These are phyloP conservation scores for Oryzias woworae DNA, from an alignment of 2,113 vertebrate genomes.

Conservation along the genomic window DNA sequence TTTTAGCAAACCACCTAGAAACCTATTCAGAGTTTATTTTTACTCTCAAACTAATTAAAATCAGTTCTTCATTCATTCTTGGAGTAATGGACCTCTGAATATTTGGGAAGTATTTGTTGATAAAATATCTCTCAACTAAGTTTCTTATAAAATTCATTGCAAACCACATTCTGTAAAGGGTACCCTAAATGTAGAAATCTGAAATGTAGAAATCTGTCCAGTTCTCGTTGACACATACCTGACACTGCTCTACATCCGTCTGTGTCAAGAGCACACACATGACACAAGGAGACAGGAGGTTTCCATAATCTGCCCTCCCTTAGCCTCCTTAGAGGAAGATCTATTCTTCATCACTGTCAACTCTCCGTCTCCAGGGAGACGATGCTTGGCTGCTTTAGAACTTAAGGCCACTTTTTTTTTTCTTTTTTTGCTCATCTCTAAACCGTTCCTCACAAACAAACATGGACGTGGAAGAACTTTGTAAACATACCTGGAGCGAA, in stretches of 20 bases:
- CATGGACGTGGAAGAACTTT: conserved; percentile 62
- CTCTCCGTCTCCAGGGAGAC: conserved; percentile 53
- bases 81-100: conserved; percentile 25
- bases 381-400: conserved; percentile 60
- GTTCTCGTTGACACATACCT: conserved; percentile 66
- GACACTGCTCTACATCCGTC: conserved; percentile 69
- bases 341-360: conserved; percentile 78
- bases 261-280: conserved; percentile 56
- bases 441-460: conserved; percentile 72
- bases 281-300: conserved; percentile 67
- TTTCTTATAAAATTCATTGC: conserved; percentile 56
- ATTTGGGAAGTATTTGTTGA: conserved; percentile 39
- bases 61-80: conserved; percentile 21
- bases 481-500: conserved; percentile 71
- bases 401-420: conserved; percentile 41
- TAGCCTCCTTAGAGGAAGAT: conserved; percentile 72
- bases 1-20: conserved; percentile 12
- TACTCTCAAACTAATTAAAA: conserved; percentile 39
- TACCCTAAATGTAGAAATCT: conserved; percentile 57
- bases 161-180: conserved; percentile 53
- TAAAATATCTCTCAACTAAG: conserved; percentile 49
- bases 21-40: conserved; percentile 13
- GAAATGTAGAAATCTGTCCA: conserved; percentile 51
- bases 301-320: conserved; percentile 69
- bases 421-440: conserved; percentile 56